Evolutionary conservation across 2,113 vertebrate species (phyloP).

Genomic region (Oryzias celebensis): DNA sequence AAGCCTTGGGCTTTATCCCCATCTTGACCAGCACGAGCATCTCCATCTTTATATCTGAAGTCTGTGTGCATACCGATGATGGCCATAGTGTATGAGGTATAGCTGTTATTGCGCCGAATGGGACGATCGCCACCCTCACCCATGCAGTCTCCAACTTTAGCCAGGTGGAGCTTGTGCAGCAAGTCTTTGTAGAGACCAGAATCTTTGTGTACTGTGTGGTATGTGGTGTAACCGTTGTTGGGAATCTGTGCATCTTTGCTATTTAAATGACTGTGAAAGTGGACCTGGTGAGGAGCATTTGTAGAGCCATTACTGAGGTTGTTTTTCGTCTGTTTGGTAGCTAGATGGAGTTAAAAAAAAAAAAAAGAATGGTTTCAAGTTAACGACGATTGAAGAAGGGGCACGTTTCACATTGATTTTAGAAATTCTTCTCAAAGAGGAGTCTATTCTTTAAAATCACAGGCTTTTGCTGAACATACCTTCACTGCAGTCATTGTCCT

Average conservation of each 20-base stretch:
- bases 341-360: conserved; percentile 33
- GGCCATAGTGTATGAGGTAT: conserved; percentile 98
- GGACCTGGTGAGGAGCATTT: conserved; percentile 70
- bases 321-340: conserved; percentile 31
- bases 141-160: conserved; percentile 97
- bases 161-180: conserved; percentile 94
- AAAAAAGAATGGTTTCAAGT: not conserved
- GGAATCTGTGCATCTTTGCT: conserved; percentile 81
- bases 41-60: conserved; percentile 78
- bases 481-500: conserved; percentile 55
- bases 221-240: conserved; percentile 89
- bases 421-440: too few species aligned
- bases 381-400: not conserved
- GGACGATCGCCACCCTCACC: conserved; percentile 89
- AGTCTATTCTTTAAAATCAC: not conserved
- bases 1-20: conserved; percentile 51
- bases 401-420: not conserved
- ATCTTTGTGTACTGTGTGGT: conserved; percentile 98
- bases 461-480: conserved; percentile 32
- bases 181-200: conserved; percentile 97
- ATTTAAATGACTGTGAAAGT: conserved; percentile 83
- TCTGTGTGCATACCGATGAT: conserved; percentile 96
- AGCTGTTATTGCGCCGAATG: conserved; percentile 95
- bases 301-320: conserved; percentile 77
- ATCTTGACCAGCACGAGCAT: conserved; percentile 63